Evolutionary conservation across 2,113 vertebrate species (phyloP).

Genomic region (Vidua chalybeata): DNA sequence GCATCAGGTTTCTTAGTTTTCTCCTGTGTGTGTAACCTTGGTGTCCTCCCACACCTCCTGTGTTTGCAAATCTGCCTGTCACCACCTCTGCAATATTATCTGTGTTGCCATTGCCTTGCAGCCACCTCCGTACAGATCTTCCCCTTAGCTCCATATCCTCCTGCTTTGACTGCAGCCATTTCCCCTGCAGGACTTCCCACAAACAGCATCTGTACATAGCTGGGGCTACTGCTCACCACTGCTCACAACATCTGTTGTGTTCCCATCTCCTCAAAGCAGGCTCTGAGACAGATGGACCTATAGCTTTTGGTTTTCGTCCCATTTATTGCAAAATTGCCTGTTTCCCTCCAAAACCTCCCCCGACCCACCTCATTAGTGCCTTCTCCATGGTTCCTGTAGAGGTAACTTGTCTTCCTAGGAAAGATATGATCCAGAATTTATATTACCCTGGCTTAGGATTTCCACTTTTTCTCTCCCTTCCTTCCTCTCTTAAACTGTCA

Average conservation of each 20-base stretch:
- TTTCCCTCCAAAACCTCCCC: neutral
- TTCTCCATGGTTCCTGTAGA: neutral
- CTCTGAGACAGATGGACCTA: neutral
- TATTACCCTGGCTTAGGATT: neutral
- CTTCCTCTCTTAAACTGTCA: neutral
- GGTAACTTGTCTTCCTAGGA: neutral
- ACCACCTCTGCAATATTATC: slow-evolving; percentile 53
- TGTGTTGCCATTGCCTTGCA: slow-evolving; percentile 11
- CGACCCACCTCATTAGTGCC: neutral
- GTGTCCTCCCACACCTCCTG: slow-evolving; percentile 46
- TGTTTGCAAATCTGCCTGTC: slow-evolving; percentile 68
- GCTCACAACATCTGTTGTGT: neutral
- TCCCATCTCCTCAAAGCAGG: neutral
- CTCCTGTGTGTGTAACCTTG: slow-evolving; percentile 36
- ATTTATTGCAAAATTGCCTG: neutral
- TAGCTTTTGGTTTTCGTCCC: neutral
- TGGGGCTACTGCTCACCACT: neutral
- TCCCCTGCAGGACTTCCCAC: neutral
- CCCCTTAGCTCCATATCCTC: neutral
- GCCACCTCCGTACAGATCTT: slow-evolving; percentile 4
- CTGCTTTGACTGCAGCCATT: neutral
- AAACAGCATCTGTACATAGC: neutral
- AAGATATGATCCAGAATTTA: neutral
- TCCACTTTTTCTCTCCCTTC: neutral
- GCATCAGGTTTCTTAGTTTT: slow-evolving; percentile 24